phyloP scores from a whole-genome alignment of 2,888 invertebrate genomes.

The Acleris literana region DNA sequence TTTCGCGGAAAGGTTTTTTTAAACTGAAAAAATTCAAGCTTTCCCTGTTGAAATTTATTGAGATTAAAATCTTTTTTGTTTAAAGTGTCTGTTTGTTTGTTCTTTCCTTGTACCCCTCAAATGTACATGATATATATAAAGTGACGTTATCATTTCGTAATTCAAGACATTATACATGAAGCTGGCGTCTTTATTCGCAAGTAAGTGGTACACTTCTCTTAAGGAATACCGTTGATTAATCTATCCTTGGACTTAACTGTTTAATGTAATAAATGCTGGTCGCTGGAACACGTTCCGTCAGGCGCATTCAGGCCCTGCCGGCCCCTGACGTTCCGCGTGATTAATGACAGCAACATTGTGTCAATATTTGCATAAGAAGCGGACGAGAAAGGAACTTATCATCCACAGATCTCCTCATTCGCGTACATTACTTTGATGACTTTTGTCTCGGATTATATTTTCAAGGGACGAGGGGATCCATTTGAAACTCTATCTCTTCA shows the following conservation, averaged over 20 bases:
- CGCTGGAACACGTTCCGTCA: slow-evolving; percentile 23
- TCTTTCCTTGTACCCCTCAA: too few relatives aligned
- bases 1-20: too few relatives aligned
- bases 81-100: too few relatives aligned
- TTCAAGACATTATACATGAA: not conserved
- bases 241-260: slow-evolving; percentile 9
- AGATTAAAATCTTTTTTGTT: too few relatives aligned
- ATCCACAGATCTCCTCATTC: slow-evolving; percentile 65
- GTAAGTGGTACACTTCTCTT: not conserved
- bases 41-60: too few relatives aligned
- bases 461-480: slow-evolving; percentile 22
- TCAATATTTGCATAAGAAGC: slow-evolving; percentile 84
- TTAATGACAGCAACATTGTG: slow-evolving; percentile 78
- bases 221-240: slow-evolving; percentile 18
- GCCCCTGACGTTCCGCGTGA: slow-evolving; percentile 68
- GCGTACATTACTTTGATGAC: slow-evolving; percentile 68
- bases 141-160: too few relatives aligned
- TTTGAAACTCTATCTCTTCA: slow-evolving; percentile 48
- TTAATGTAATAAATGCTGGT: slow-evolving; percentile 17
- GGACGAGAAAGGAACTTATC: slow-evolving; percentile 75
- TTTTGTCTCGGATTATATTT: slow-evolving; percentile 58
- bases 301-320: slow-evolving; percentile 38
- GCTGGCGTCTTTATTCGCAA: not conserved
- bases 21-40: too few relatives aligned
- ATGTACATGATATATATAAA: too few relatives aligned